Base-by-base conservation (phyloP, 2,888 invertebrate genomes). In the Ecdyonurus torrentis region DNA sequence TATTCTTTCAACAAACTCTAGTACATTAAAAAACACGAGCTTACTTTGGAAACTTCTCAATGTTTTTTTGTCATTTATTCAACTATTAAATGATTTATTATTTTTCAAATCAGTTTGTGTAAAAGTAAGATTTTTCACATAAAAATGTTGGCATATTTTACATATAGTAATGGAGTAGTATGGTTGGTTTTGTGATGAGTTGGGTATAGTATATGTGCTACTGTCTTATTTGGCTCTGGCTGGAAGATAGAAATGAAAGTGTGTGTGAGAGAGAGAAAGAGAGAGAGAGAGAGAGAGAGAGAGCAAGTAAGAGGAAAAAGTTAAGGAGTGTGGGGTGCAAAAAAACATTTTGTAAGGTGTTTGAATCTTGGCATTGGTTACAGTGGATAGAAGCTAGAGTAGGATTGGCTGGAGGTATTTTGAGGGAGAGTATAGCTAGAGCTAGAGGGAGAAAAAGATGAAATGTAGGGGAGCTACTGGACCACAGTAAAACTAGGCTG, bases 161-260 rank as follows among this genome's bases (percentile, higher is more conserved):
- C n/a, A n/a, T n/a, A n/a, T n/a, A n/a, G n/a, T n/a, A n/a, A n/a
- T n/a, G n/a, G n/a, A n/a, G n/a, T n/a, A 10, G 37, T 5, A 5
- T 37, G 37, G 37, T 37, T 37, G 37, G 37, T 37, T 15, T 37
- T n/a, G n/a, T n/a, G n/a, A n/a, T n/a, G n/a, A n/a, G n/a, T n/a
- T n/a, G n/a, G n/a, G n/a, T n/a, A n/a, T n/a, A n/a, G n/a, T n/a
- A n/a, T n/a, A n/a, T n/a, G n/a, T n/a, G n/a, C 7, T 37, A 37
- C 37, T 37, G 37, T 55, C 55, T 55, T 55, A 55, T 55, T 55
- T 55, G 55, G 55, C 3, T 55, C 55, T 55, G 55, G 55, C n/a
- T n/a, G n/a, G n/a, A n/a, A n/a, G n/a, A n/a, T n/a, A n/a, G n/a
- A n/a, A n/a, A n/a, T n/a, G n/a, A n/a, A n/a, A n/a, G n/a, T n/a